Evolutionary conservation across 92 coral and sea anemone genomes (phyloP), one percentile per base, ranked within the genome.

Genomic region (Metridium senile): DNA sequence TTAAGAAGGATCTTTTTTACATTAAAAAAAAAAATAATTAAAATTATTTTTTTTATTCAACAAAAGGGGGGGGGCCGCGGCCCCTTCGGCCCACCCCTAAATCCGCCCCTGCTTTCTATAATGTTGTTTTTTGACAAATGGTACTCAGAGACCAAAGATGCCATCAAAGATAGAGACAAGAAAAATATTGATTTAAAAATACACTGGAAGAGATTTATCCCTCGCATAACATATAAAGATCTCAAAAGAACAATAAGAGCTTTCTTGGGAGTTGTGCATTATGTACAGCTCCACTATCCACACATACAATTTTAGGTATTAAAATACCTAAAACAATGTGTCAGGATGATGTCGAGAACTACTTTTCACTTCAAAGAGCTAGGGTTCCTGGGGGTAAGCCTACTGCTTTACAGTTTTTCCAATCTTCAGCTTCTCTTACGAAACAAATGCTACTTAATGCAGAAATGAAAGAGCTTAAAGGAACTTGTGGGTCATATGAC

Each of bases 321-420:
- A n/a, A n/a, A n/a, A 75, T 86, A 19, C 90, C 90, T 16, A 86
- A 86, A 29, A 74, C 86, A 19, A 80, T 80, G 89, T 75, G 89
- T 26, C 89, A 85, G 35, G 85, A 85, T 75, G 86, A 86, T 81
- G 90, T 85, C 11, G 85, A 85, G 58, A 85, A 85, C 47, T 85
- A 85, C 43, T 82, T 68, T 29, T 85, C 89, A 26, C 26, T 86
- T 18, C 86, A 86, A 45, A 63, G 86, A n/a, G 90, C 86, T 1
- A 58, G 86, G 0, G 65, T 70, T 9, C 43, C 83, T 30, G 63
- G 74, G 16, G 79, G 71, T 16, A 71, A 70, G 22, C 83, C 83
- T 23, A 79, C 83, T 22, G 75, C 54, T 20, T 54, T 56, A 1
- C 76, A 59, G 8, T 79, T 21, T 13, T 79, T 58, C 57, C 68